Base-by-base conservation (phyloP, 2,113 vertebrate genomes). In the Oryzias celebensis region DNA sequence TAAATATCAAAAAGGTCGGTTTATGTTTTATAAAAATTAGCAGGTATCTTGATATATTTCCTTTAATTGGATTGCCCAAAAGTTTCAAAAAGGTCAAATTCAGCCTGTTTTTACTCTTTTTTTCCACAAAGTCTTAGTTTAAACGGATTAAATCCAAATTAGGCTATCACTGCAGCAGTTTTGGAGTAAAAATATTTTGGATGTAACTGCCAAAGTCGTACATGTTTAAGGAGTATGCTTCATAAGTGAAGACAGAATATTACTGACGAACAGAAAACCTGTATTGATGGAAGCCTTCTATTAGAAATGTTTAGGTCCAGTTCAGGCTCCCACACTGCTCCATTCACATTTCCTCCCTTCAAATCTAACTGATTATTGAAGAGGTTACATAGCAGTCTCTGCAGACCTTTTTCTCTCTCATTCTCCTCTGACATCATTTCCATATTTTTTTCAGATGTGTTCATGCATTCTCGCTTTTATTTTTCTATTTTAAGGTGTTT, bases 311-410 rank as follows among this genome's bases (percentile, higher is more conserved):
- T 88, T 80, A 62, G 67, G 64, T 64, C 45, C 42, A 76, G 76
- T 72, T 82, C 80, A 88, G 66, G 26, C 71, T 69, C 58, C 45
- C 24, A 14, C 46, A 65, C 54, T 68, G 68, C 67, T 75, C 67
- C 63, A 52, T 24, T 70, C 53, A 71, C 68, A 36, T 36, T 77
- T 58, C 17, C 64, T 45, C 73, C 66, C 70, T 71, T 80, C 73
- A 71, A 55, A 50, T 62, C 72, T 67, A 85, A 87, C 85, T 77
- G 85, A 88, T 86, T 71, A 87, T 88, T 84, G 81, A 82, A 59
- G 65, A 46, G 66, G 66, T 71, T 63, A 74, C 67, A 75, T 76
- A 83, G 67, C 36, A 69, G 61, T 62, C 44, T 68, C 47, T 54
- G 42, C 46, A 44, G 47, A 23, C 14, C 7, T 61, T 4, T 52